Evolutionary conservation across 2,888 invertebrate species (phyloP), one percentile per base, ranked within the genome.

Genomic region (Ypsolopha sequella): DNA sequence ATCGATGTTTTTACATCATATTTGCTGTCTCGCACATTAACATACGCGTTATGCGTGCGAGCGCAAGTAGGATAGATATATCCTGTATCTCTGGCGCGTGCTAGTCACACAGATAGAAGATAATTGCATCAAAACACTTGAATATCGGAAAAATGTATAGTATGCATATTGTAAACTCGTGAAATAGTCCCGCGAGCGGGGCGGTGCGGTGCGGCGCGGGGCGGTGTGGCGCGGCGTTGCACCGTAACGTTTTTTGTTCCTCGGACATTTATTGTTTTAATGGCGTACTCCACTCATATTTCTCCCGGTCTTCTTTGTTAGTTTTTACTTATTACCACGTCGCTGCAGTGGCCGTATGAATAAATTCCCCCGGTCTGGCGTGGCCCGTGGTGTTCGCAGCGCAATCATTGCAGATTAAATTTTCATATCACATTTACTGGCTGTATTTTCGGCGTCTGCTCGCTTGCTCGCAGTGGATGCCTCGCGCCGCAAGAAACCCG

Each of bases 321-420:
- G 71, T 74, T 76, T 80, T 76, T 76, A 76, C 73, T 73, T 73
- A 73, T 74, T 71, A 70, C 65, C 65, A 55, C 65, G 62, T 60
- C 57, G 66, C 63, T 63, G 71, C 73, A 68, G 68, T 62, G 62
- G 62, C 63, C 67, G 65, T 73, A 70, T 74, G 74, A 75, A 77
- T 76, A 77, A 69, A 75, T 75, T 73, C 63, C 58, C 53, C 55
- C 48, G 45, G 24, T 39, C 44, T 36, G 51, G 52, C 41, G 51
- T 55, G 50, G 50, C 53, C 51, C 60, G 62, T 24, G 24, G 24
- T 24, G 24, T 60, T 65, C 60, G 60, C 60, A 39, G 13, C 14
- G 64, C 64, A 72, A 76, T 74, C 73, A 74, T 73, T 71, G 65
- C 67, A 60, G 63, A 73, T 76, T 73, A 72, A 71, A 74, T 70